phyloP scores from a whole-genome alignment of 1,140 invertebrate species.

The Ctenoplectra terminalis region DNA sequence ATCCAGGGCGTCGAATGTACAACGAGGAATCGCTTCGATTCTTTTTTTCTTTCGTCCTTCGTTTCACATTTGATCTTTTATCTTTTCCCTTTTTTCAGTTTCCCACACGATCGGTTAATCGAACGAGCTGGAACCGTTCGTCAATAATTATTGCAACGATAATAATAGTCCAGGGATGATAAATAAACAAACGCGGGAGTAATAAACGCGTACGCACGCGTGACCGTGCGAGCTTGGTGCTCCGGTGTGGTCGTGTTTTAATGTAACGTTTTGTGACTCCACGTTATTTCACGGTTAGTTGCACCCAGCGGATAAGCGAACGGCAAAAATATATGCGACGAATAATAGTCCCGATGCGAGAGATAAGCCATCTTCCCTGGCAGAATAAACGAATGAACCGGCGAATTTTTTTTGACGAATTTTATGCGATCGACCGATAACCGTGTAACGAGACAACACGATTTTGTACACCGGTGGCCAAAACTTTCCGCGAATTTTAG shows the following conservation, averaged over 20 bases:
- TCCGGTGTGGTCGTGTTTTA: not conserved
- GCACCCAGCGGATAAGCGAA: conserved; percentile 26
- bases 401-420: not conserved
- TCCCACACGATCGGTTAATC: conserved; percentile 1
- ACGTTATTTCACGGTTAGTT: conserved; percentile 9
- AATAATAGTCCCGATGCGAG: conserved; percentile 14
- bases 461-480: no score
- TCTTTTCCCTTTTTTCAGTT: no score
- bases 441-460: no score
- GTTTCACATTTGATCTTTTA: no score
- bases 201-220: not conserved
- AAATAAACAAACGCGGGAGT: conserved; percentile 6
- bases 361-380: conserved; percentile 15
- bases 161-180: conserved; percentile 15
- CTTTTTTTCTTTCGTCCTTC: not conserved
- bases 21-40: not conserved
- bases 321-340: conserved; percentile 1
- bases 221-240: not conserved
- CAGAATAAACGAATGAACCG: not conserved
- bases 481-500: no score
- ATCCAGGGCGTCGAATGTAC: not conserved
- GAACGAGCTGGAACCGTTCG: not conserved
- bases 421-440: not conserved
- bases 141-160: conserved; percentile 36
- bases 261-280: conserved; percentile 6